Evolutionary conservation across 2,797 vertebrate species (phyloP).

Genomic region (Oophaga sylvatica): DNA sequence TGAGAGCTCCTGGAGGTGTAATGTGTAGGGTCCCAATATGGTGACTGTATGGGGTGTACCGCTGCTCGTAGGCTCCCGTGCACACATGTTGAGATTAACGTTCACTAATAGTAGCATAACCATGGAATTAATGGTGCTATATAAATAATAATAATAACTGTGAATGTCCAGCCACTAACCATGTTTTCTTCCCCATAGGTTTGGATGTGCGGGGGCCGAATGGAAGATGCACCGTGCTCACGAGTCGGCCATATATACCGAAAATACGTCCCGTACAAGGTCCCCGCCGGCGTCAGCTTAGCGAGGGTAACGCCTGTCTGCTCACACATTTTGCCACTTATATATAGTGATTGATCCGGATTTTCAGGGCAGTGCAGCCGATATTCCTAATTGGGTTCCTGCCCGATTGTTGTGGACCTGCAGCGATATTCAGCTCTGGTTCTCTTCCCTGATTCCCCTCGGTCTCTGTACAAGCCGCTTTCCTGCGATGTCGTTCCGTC

Average conservation of each 20-base stretch:
- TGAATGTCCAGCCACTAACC: not conserved
- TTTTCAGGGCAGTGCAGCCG: too few species aligned
- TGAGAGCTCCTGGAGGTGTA: not conserved
- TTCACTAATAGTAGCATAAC: too few species aligned
- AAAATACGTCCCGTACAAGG: slow-evolving; percentile 96
- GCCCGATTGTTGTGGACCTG: too few species aligned
- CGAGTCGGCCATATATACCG: slow-evolving; percentile 97
- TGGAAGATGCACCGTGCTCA: slow-evolving; percentile 98
- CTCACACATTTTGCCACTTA: too few species aligned
- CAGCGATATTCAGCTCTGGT: too few species aligned
- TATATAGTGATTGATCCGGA: too few species aligned
- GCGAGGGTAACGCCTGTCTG: slow-evolving; percentile 80
- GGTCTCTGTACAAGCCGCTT: too few species aligned
- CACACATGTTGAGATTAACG: not conserved
- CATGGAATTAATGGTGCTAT: too few species aligned
- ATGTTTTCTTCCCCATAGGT: slow-evolving; percentile 75
- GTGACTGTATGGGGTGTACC: not conserved
- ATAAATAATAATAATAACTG: too few species aligned
- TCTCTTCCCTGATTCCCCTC: too few species aligned
- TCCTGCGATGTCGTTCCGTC: too few species aligned
- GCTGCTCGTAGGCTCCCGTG: not conserved
- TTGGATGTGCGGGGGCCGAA: slow-evolving; percentile 98
- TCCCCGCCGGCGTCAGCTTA: slow-evolving; percentile 90
- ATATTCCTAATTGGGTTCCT: too few species aligned
- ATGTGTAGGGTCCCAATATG: not conserved